phyloP scores from a whole-genome alignment of 2,113 vertebrate genomes.

The Gymnocephalus cernua region DNA sequence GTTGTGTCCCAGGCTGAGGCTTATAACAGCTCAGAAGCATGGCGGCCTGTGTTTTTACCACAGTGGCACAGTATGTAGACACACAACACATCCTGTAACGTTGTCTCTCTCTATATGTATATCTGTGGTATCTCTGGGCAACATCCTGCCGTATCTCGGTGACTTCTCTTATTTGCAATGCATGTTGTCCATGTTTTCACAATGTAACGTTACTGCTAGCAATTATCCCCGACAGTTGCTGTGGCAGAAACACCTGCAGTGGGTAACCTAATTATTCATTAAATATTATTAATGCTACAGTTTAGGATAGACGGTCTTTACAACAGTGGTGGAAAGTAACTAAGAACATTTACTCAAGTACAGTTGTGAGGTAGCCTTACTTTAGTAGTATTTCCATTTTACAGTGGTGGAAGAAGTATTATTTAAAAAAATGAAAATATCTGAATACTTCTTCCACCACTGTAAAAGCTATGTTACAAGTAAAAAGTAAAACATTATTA shows the following conservation, averaged over 20 bases:
- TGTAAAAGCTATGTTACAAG: too few species aligned
- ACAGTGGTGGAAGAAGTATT: neutral
- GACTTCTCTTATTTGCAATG: neutral
- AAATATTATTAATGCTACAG: fast-evolving
- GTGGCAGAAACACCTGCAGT: neutral
- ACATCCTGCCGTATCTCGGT: neutral
- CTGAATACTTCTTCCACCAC: too few species aligned
- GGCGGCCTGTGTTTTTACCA: conserved; percentile 43
- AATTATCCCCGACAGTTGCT: fast-evolving
- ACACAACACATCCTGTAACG: neutral
- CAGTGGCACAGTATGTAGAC: neutral
- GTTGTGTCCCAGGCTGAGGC: conserved; percentile 44
- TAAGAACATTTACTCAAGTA: too few species aligned
- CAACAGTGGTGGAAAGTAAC: neutral
- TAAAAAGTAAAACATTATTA: too few species aligned
- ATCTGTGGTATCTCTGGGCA: too few species aligned
- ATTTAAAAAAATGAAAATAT: too few species aligned
- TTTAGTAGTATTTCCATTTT: neutral
- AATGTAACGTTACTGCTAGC: too few species aligned
- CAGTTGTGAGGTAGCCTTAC: neutral
- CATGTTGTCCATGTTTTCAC: fast-evolving
- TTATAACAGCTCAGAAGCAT: conserved; percentile 8
- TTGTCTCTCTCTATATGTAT: too few species aligned
- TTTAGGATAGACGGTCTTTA: neutral
- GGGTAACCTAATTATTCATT: neutral